phyloP scores from a whole-genome alignment of 2,113 vertebrate genomes.

The Tretioscincus oriximinensis region DNA sequence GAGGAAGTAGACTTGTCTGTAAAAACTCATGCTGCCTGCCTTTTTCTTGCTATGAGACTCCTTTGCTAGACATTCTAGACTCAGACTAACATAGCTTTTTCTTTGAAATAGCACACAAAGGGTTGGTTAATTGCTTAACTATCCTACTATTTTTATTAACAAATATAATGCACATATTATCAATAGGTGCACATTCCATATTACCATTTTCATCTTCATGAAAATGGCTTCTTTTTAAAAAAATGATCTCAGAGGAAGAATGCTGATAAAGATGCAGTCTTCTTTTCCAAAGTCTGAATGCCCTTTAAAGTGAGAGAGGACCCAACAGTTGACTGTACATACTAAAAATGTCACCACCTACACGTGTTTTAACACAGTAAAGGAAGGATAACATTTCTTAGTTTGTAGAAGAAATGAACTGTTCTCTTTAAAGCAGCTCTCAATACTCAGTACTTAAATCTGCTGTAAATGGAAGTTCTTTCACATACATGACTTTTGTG shows the following conservation, averaged over 20 bases:
- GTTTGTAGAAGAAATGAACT: neutral
- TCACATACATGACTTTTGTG: neutral
- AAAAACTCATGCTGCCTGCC: no score
- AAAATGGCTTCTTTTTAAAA: neutral
- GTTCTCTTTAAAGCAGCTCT: neutral
- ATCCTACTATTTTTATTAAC: neutral
- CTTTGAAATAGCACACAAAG: neutral
- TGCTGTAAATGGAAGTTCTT: neutral
- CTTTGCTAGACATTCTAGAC: no score
- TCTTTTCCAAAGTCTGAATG: neutral
- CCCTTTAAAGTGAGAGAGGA: neutral
- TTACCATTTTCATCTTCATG: neutral
- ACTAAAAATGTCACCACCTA: neutral
- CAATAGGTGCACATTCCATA: neutral
- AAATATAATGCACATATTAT: neutral
- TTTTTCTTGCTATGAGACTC: no score
- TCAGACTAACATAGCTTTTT: no score
- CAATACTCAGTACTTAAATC: neutral
- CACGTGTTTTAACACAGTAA: neutral
- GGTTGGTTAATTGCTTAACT: neutral
- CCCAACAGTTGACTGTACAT: neutral
- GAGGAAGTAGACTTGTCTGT: no score
- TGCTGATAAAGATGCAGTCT: neutral
- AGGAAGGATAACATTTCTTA: neutral
- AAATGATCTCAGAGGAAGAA: neutral